These are phyloP conservation scores for Enteromius anoplus DNA, from an alignment of 2,797 vertebrate genomes.

Conservation along the genomic window DNA sequence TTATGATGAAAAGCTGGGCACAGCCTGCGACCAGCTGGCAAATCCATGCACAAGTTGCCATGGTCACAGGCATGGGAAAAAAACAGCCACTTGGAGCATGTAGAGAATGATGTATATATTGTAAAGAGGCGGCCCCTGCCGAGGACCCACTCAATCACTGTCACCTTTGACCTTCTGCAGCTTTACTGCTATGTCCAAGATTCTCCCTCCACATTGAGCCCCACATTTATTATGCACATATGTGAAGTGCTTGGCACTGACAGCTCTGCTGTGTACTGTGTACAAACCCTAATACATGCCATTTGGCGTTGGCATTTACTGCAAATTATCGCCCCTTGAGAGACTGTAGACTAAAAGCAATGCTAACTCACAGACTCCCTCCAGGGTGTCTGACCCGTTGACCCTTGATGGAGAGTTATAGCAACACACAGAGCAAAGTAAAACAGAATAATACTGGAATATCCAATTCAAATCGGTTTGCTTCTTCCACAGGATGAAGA, in stretches of 20 bases:
- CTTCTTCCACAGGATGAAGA: slow-evolving; percentile 80
- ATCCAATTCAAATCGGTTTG: slow-evolving; percentile 20
- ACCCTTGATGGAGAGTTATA: slow-evolving; percentile 58
- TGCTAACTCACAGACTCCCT: slow-evolving; percentile 41
- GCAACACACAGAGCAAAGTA: slow-evolving; percentile 66
- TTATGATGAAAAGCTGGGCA: slow-evolving; percentile 43
- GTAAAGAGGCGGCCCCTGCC: slow-evolving; percentile 62
- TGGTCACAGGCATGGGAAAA: slow-evolving; percentile 57
- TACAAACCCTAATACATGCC: slow-evolving; percentile 41
- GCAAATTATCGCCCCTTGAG: slow-evolving; percentile 15
- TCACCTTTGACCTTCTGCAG: slow-evolving; percentile 72
- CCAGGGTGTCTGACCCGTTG: slow-evolving; percentile 69
- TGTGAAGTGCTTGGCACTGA: slow-evolving; percentile 40
- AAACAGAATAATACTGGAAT: background rate
- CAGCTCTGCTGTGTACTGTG: slow-evolving; percentile 27
- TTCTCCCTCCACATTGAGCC: slow-evolving; percentile 36
- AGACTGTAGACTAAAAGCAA: slow-evolving; percentile 27
- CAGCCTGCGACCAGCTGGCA: slow-evolving; percentile 38
- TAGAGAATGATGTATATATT: slow-evolving; percentile 70
- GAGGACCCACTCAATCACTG: slow-evolving; percentile 71
- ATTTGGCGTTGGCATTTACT: background rate
- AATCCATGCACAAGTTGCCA: slow-evolving; percentile 49
- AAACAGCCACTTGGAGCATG: slow-evolving; percentile 61
- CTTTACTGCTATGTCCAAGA: slow-evolving; percentile 63
- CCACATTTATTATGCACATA: slow-evolving; percentile 48